phyloP scores from a whole-genome alignment of 2,797 vertebrate species.

The Spondyliosoma cantharus region DNA sequence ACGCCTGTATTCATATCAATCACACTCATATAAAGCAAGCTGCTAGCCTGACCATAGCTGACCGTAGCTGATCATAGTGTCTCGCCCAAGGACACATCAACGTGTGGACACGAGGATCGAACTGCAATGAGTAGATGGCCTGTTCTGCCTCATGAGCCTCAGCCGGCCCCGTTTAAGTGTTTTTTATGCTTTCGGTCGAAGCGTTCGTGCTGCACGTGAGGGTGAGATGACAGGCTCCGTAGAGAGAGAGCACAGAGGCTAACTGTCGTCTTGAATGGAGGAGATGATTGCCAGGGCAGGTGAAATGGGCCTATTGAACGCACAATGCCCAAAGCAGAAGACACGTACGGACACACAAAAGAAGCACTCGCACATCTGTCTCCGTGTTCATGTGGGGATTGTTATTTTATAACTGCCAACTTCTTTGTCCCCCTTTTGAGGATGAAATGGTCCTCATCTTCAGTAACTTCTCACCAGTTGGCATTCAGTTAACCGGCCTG shows the following conservation, averaged over 20 bases:
- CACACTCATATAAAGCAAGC: too few species aligned
- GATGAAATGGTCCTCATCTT: constrained; percentile 12
- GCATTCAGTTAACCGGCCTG: not conserved
- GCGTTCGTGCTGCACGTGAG: not conserved
- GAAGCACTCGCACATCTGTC: not conserved
- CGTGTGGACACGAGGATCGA: not conserved
- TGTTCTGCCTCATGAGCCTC: not conserved
- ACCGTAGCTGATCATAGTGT: not conserved
- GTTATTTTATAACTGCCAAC: constrained; percentile 8
- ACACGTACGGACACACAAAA: constrained; percentile 4
- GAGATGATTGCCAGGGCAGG: constrained; percentile 12
- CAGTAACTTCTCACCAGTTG: not conserved
- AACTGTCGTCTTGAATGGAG: constrained; percentile 6
- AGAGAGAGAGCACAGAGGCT: not conserved
- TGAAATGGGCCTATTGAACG: constrained; percentile 27
- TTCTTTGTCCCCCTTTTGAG: constrained; percentile 10
- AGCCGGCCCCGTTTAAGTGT: not conserved
- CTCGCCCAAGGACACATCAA: not conserved
- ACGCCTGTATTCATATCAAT: not conserved
- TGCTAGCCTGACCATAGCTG: not conserved
- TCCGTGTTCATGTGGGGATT: not conserved
- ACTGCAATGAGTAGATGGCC: not conserved
- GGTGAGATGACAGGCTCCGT: not conserved
- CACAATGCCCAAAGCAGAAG: not conserved
- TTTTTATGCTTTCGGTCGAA: constrained; percentile 5